Evolutionary conservation across 2,888 invertebrate species (phyloP).

Genomic region (Nemurella pictetii): DNA sequence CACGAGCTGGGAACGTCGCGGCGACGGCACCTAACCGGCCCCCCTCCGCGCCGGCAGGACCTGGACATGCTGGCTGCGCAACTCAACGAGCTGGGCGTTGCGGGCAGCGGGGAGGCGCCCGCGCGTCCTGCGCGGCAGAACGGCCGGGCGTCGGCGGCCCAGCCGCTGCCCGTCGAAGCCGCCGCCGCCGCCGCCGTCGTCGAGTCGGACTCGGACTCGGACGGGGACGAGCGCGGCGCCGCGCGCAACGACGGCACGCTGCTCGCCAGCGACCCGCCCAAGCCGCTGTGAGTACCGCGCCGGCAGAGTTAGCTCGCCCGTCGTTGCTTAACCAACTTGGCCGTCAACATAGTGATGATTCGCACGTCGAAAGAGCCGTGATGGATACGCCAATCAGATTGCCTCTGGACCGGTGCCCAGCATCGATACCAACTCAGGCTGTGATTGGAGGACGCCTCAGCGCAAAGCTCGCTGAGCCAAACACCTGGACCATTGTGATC

Average conservation of each 20-base stretch:
- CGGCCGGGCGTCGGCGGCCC: constrained; percentile 59
- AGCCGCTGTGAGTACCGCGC: constrained; percentile 82
- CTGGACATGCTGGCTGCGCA: constrained; percentile 96
- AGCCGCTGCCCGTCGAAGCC: constrained; percentile 39
- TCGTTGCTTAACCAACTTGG: too few species aligned
- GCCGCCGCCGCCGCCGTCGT: constrained; percentile 47
- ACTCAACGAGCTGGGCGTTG: constrained; percentile 88
- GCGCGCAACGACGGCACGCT: constrained; percentile 88
- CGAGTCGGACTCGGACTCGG: constrained; percentile 76
- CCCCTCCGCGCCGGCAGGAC: constrained; percentile 67
- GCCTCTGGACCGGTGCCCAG: too few species aligned
- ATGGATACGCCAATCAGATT: too few species aligned
- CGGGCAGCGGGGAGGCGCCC: constrained; percentile 63
- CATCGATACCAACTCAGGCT: too few species aligned
- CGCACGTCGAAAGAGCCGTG: too few species aligned
- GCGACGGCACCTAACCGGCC: neutral
- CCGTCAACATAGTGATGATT: too few species aligned
- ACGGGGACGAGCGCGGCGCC: constrained; percentile 71
- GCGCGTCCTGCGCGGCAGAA: constrained; percentile 42
- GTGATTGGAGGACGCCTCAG: too few species aligned
- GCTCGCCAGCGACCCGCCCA: constrained; percentile 93
- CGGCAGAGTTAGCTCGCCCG: too few species aligned
- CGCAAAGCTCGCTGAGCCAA: too few species aligned
- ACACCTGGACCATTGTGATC: too few species aligned
- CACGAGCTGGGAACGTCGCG: neutral